Conservation (phyloP, 2,888 invertebrate genomes). For the Campoplex nolae region DNA sequence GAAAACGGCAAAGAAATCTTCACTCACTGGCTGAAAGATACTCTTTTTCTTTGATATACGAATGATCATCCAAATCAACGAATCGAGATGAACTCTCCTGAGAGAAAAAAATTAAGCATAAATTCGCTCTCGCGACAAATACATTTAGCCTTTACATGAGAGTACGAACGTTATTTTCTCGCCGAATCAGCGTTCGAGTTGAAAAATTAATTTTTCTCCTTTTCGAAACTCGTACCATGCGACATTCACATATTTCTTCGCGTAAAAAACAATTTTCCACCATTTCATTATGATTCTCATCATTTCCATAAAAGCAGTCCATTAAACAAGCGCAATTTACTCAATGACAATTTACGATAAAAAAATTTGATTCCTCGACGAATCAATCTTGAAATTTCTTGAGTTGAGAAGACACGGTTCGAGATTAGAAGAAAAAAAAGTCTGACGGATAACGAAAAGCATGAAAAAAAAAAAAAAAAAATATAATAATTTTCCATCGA, state of each 20-base stretch:
- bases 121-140: slow-evolving; percentile 39
- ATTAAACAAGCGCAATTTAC: background rate
- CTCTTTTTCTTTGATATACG: slow-evolving; percentile 20
- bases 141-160: slow-evolving; percentile 13
- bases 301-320: background rate
- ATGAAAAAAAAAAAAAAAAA: background rate
- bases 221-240: background rate
- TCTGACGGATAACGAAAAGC: background rate
- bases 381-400: background rate
- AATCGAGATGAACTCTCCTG: slow-evolving; percentile 62
- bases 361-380: background rate
- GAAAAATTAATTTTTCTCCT: slow-evolving; percentile 6
- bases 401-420: background rate
- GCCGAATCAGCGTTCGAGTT: background rate
- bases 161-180: slow-evolving; percentile 26
- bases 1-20: slow-evolving; percentile 70
- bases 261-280: background rate
- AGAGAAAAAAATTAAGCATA: slow-evolving; percentile 41
- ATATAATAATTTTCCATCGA: background rate
- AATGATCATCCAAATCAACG: slow-evolving; percentile 60
- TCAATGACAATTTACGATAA: background rate
- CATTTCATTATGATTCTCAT: background rate
- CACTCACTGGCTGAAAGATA: slow-evolving; percentile 34
- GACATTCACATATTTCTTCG: background rate
- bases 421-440: background rate